Percentiles rank a stretch among this genome's conserved stretches.
Evolutionary conservation across 2,888 invertebrate species (phyloP).

Genomic region (Siphlonurus alternatus): DNA sequence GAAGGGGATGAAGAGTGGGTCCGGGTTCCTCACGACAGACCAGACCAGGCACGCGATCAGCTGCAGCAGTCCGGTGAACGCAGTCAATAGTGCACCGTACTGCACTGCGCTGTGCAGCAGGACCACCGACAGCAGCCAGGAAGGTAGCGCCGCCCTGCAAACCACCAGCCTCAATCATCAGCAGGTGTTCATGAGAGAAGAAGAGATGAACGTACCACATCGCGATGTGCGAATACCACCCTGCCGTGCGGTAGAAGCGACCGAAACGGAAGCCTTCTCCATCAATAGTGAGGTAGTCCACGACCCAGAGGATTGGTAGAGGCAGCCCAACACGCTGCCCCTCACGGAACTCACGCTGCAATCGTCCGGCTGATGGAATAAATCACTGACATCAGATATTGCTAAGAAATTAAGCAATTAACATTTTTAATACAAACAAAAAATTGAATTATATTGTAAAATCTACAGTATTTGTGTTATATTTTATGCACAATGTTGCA

Average conservation of each 20-base stretch:
- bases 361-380: conserved; percentile 29
- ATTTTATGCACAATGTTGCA: no score
- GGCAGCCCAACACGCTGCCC: conserved; percentile 37
- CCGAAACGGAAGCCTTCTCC: conserved; percentile 40
- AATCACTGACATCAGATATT: not conserved
- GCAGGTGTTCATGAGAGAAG: not conserved
- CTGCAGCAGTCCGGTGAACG: conserved; percentile 31
- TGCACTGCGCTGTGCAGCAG: conserved; percentile 33
- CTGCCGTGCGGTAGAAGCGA: conserved; percentile 35
- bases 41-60: conserved; percentile 34
- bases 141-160: conserved; percentile 33
- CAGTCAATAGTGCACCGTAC: conserved; percentile 33
- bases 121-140: conserved; percentile 36
- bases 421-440: no score
- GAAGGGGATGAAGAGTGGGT: conserved; percentile 33
- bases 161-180: not conserved
- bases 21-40: conserved; percentile 31
- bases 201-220: conserved; percentile 28
- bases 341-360: conserved; percentile 34
- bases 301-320: conserved; percentile 38
- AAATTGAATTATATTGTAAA: no score
- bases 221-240: conserved; percentile 39
- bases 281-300: conserved; percentile 42
- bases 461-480: no score
- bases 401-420: not conserved